Conservation (phyloP, 1,140 invertebrate species). For the Bombus affinis region DNA sequence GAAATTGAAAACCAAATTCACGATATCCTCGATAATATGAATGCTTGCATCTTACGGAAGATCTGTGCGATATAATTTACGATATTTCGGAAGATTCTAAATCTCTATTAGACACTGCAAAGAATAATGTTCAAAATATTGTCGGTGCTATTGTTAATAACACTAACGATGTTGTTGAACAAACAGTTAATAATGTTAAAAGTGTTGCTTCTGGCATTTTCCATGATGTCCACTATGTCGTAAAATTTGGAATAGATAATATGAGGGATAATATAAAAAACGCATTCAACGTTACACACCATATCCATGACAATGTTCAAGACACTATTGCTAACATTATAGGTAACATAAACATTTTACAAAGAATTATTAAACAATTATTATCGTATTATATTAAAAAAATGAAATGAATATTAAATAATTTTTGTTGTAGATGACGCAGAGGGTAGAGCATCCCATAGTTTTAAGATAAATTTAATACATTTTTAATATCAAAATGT, state of each 20-base stretch:
- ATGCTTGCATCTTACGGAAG: accelerated
- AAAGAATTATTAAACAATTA: background rate
- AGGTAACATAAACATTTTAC: slow-evolving; percentile 2
- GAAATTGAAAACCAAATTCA: background rate
- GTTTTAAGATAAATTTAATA: background rate
- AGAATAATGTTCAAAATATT: no score
- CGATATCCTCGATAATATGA: accelerated
- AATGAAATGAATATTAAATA: background rate
- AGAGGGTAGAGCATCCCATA: background rate
- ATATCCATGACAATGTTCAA: background rate
- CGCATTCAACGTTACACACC: background rate
- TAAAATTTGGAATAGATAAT: background rate
- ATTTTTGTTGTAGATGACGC: background rate
- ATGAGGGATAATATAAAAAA: background rate
- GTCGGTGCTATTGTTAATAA: background rate
- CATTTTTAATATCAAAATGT: background rate
- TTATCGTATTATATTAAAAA: background rate
- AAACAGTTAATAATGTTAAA: background rate
- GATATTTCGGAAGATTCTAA: background rate
- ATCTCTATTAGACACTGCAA: background rate
- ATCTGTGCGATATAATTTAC: background rate
- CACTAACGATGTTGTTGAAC: background rate
- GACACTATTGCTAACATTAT: background rate
- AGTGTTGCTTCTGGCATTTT: background rate
- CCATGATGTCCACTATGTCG: background rate